phyloP scores from a whole-genome alignment of 2,113 vertebrate genomes.

The Melanerpes formicivorus region DNA sequence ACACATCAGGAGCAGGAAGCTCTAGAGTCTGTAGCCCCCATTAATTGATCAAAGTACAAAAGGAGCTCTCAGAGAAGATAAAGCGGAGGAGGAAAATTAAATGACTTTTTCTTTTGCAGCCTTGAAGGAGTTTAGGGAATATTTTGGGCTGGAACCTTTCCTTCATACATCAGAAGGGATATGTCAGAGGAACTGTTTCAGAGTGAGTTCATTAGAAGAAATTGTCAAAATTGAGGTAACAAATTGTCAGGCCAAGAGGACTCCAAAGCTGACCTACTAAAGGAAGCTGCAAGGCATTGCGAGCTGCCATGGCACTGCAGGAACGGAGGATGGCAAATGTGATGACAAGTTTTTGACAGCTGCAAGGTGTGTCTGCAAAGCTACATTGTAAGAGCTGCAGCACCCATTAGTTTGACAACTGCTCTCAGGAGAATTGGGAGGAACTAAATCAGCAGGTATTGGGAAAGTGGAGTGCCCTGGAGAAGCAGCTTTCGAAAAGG shows the following conservation, averaged over 20 bases:
- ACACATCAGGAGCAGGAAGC: conserved; percentile 21
- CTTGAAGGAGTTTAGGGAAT: conserved; percentile 33
- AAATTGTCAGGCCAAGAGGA: background rate
- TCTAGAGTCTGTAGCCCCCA: conserved; percentile 33
- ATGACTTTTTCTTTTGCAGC: background rate
- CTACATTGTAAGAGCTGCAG: background rate
- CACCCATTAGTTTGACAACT: background rate
- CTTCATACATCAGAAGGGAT: conserved; percentile 2
- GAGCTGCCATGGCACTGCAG: background rate
- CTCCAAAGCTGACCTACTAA: conserved; percentile 34
- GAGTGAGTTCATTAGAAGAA: conserved; percentile 17
- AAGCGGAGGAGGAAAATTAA: conserved; percentile 36
- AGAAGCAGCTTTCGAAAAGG: background rate
- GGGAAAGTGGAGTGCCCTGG: background rate
- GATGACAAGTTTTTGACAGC: background rate
- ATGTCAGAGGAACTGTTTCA: background rate
- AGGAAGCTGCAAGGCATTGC: background rate
- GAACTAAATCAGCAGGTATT: background rate
- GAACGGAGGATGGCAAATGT: background rate
- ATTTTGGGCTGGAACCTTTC: conserved; percentile 20
- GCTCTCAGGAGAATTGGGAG: background rate
- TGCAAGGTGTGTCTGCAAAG: background rate
- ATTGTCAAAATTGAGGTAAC: conserved; percentile 42
- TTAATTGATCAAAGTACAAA: conserved; percentile 61
- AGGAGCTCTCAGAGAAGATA: conserved; percentile 32